Evolutionary conservation across 2,797 vertebrate genomes (phyloP), one percentile per base, ranked within the genome.

Genomic region (Sebastolobus altivelis): DNA sequence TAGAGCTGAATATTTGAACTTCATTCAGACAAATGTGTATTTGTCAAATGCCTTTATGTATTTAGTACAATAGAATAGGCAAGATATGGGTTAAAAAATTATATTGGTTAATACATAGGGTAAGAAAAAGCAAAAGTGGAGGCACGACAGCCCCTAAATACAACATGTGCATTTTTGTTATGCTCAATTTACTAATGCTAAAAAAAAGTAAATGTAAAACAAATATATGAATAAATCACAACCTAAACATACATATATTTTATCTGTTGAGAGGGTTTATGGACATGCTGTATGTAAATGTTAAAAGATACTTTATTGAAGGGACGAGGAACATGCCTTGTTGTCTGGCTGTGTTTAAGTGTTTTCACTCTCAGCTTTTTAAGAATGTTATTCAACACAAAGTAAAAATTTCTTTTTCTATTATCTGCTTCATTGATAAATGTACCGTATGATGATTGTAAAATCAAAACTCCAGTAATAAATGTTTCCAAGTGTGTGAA

Each of bases 301-400:
- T 85, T 76, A 70, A 82, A 80, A 86, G 38, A 84, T 67, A 72
- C 37, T 88, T 92, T 93, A 91, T 88, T 81, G 80, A 80, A 91
- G 75, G 62, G 73, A 85, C 60, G 63, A 80, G 80, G 49, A 84
- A 81, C 29, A 88, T 68, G 89, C 85, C 85, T 82, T 73, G 73
- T 88, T 78, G 66, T 88, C 62, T 81, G 78, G 61, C 77, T 75
- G 81, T 76, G 72, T 83, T 86, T 79, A 63, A 35, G 46, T 88
- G 83, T 92, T 93, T 88, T 89, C 90, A 91, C 89, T 83, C 69
- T 86, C 78, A 76, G 90, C 90, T 90, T 92, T 93, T 88, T 89
- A 85, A 82, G 85, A 95, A 91, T 92, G 93, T 92, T 65, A 77
- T 75, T 85, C 66, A 84, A 80, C 80, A 90, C 72, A 79, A 85